Conservation (phyloP, 2,113 vertebrate genomes). For the Ginglymostoma cirratum region DNA sequence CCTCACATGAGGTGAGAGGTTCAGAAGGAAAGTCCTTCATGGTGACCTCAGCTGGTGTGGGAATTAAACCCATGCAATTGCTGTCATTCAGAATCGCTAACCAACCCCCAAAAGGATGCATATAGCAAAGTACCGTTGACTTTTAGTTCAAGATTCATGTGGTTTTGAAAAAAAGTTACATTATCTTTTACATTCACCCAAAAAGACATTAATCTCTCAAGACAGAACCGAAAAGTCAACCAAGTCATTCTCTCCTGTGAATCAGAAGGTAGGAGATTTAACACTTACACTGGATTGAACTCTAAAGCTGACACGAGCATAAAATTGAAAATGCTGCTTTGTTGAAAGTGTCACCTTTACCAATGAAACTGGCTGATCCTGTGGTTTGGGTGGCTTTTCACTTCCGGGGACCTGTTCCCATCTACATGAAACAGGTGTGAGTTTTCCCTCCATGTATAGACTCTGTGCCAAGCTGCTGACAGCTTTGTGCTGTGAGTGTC, state of each 20-base stretch:
- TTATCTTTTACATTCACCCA: not conserved
- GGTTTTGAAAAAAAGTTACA: not conserved
- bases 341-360: not conserved
- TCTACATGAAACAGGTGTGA: not conserved
- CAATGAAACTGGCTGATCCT: not conserved
- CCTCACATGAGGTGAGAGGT: too few species aligned
- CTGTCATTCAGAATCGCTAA: too few species aligned
- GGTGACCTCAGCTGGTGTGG: too few species aligned
- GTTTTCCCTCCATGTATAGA: not conserved
- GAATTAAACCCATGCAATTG: too few species aligned
- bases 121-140: not conserved
- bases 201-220: not conserved
- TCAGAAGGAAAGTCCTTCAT: too few species aligned
- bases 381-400: not conserved
- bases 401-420: not conserved
- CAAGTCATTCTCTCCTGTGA: not conserved
- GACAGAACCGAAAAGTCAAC: not conserved
- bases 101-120: not conserved
- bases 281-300: not conserved
- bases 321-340: not conserved
- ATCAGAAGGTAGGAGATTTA: not conserved
- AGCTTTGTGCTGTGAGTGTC: not conserved
- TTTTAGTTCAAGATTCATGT: not conserved
- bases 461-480: too few species aligned
- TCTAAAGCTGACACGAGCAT: too few species aligned